Evolutionary conservation across 2,888 invertebrate genomes (phyloP), one percentile per base, ranked within the genome.

Genomic region (Sinhomidia bicolor): DNA sequence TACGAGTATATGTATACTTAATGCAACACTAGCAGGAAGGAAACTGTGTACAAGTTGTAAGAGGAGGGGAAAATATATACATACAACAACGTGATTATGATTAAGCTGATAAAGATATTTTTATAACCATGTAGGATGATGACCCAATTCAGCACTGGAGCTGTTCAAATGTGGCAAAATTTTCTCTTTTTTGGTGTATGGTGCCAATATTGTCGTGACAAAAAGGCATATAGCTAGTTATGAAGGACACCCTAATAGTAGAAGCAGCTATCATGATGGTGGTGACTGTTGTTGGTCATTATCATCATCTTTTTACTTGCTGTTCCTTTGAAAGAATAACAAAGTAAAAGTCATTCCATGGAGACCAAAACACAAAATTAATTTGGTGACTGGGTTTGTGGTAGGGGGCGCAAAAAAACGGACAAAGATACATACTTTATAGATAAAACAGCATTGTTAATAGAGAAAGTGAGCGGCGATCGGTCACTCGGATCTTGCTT

Each of bases 291-390:
- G 68, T 32, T 41, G n/a, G n/a, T 14, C 68, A 68, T 68, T 36
- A 68, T 62, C 29, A 62, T 68, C 41, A 68, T 68, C 9, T 5
- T 62, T 14, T 9, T 20, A 5, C 23, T 2, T 23, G 62, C 10
- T 20, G 20, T 32, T 17, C 36, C 17, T 68, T 68, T 60, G 36
- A 68, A 68, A 41, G 68, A 68, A 68, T 32, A 23, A 62, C 26
- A 29, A 26, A 62, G 26, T 10, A n/a, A 62, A 4, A 62, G n/a
- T n/a, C n/a, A n/a, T n/a, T n/a, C n/a, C n/a, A n/a, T n/a, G n/a
- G n/a, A n/a, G n/a, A n/a, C n/a, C n/a, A n/a, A n/a, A n/a, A n/a
- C n/a, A n/a, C n/a, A n/a, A n/a, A n/a, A n/a, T n/a, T n/a, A n/a
- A n/a, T n/a, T n/a, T n/a, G n/a, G n/a, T n/a, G n/a, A n/a, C n/a